Evolutionary conservation across 1,140 invertebrate genomes (phyloP).

Genomic region (Magallana ariakensis): DNA sequence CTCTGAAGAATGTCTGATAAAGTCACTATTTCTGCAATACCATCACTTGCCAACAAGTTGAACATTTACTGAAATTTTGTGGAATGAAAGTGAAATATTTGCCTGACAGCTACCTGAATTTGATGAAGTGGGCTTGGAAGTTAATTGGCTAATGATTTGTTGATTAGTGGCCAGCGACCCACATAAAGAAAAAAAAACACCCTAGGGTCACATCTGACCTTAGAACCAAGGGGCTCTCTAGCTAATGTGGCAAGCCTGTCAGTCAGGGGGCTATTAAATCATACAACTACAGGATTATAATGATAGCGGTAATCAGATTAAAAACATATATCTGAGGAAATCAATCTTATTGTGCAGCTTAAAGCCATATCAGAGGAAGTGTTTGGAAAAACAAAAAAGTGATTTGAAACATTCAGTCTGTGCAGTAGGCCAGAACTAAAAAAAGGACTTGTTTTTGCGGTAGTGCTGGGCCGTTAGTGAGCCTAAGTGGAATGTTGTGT

Average conservation of each 20-base stretch:
- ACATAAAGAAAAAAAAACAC: constrained; percentile 2
- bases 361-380: constrained; percentile 6
- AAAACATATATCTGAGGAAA: constrained; percentile 7
- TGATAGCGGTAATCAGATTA: constrained; percentile 22
- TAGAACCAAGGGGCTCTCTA: neutral
- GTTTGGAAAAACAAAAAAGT: neutral
- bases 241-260: neutral
- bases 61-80: constrained; percentile 25
- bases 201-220: constrained; percentile 25
- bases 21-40: constrained; percentile 31
- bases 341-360: constrained; percentile 10
- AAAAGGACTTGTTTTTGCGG: neutral
- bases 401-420: neutral
- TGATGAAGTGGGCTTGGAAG: constrained; percentile 25
- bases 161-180: constrained; percentile 24
- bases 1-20: constrained; percentile 14
- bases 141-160: constrained; percentile 37
- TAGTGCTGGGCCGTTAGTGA: neutral
- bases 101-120: constrained; percentile 22
- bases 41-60: constrained; percentile 20
- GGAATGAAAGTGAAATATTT: constrained; percentile 30
- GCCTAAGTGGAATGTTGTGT: constrained; percentile 15
- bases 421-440: neutral
- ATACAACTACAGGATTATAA: neutral
- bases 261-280: constrained; percentile 2